Evolutionary conservation across 2,113 vertebrate species (phyloP), one percentile per base, ranked within the genome.

Genomic region (Anhinga anhinga): DNA sequence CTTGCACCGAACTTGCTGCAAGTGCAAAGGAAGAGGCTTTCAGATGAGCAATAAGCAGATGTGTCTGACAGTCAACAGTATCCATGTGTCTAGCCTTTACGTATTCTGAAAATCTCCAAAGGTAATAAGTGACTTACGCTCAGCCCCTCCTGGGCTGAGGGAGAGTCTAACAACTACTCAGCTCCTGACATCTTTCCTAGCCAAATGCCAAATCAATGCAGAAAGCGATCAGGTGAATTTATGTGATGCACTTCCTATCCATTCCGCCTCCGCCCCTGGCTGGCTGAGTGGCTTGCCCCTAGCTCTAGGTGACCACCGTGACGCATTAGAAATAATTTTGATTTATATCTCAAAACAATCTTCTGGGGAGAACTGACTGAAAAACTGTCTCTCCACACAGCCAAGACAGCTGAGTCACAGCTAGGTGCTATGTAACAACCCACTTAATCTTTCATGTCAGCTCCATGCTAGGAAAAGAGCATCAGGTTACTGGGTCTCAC

Each of bases 231-330:
- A 21, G 22, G 15, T 17, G 78, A 47, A 15, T 44, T 29, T 30
- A 4, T 2, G 18, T 0, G 0, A 11, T 7, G 16, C 19, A 5
- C 44, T 45, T 56, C 56, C 1, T 3, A 10, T 5, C 27, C 12
- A 12, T 40, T n/a, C 40, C 2, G 9, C 38, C 27, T 61, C 72
- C 36, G 71, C 23, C 45, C 58, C 61, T 21, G n/a, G n/a, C 32
- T 50, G 66, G 36, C 17, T 38, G 34, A 23, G 52, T 5, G 26
- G 15, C 34, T 45, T 7, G 15, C 27, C 59, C 65, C 63, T 13
- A 47, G 45, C 25, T 29, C 71, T 21, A 6, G 44, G 55, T 12
- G 32, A 62, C 44, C 81, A 8, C 59, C 10, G 42, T 26, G 56
- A 55, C 56, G 10, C 1, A 20, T 6, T 6, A 34, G 29, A 55